Percentiles rank a stretch among this genome's conserved stretches.
Evolutionary conservation across 1,140 invertebrate species (phyloP).

Genomic region (Halictus rubicundus): DNA sequence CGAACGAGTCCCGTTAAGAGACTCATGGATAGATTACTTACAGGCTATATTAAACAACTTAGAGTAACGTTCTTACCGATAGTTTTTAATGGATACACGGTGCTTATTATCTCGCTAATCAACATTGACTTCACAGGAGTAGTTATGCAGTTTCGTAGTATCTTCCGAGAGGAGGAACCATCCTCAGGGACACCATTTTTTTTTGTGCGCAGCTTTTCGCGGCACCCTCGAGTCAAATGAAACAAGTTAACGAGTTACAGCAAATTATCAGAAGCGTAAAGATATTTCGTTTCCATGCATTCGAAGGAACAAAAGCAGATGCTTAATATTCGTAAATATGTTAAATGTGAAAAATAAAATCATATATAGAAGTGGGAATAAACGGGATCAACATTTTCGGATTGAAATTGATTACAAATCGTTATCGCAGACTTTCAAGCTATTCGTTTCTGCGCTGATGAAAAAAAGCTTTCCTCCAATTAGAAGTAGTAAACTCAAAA

Average conservation of each 20-base stretch:
- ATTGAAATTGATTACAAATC: too few species aligned
- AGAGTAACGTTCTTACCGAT: conserved; percentile 14
- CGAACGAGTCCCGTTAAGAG: not conserved
- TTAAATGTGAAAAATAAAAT: too few species aligned
- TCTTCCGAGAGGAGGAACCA: conserved; percentile 50
- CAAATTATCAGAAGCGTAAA: too few species aligned
- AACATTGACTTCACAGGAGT: conserved; percentile 79
- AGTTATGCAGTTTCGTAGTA: conserved; percentile 63
- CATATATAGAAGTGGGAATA: too few species aligned
- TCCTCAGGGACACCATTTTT: conserved; percentile 54
- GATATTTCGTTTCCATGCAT: too few species aligned
- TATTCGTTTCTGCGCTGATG: too few species aligned
- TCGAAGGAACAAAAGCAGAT: too few species aligned
- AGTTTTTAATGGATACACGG: conserved; percentile 15
- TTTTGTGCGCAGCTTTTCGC: conserved; percentile 70
- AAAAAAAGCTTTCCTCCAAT: too few species aligned
- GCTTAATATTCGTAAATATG: too few species aligned
- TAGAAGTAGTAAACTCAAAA: not conserved
- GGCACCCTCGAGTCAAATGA: conserved; percentile 22
- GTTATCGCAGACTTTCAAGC: too few species aligned
- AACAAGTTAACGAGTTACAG: too few species aligned
- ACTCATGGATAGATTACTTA: not conserved
- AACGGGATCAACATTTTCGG: too few species aligned
- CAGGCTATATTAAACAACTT: conserved; percentile 8
- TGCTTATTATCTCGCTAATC: conserved; percentile 58